These are phyloP conservation scores for Trachymyrmex cornetzi DNA, from an alignment of 1,140 invertebrate genomes.

Conservation along the genomic window DNA sequence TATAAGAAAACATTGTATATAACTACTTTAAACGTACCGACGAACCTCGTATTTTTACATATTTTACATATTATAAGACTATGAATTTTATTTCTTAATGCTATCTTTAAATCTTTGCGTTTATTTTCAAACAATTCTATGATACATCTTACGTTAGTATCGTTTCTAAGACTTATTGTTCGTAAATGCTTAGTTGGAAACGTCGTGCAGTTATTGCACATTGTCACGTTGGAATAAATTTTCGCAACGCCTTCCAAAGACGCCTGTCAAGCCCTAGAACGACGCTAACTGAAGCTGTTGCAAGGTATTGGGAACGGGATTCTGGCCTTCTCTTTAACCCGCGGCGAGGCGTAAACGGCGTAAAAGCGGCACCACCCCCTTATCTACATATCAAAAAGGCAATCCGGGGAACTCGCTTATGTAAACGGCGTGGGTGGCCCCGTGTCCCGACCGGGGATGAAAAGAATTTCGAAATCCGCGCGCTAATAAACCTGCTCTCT, in stretches of 20 bases:
- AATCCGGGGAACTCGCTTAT: slow-evolving; percentile 87
- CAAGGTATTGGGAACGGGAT: slow-evolving; percentile 43
- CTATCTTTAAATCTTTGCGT: neutral
- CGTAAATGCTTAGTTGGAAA: neutral
- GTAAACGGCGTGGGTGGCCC: slow-evolving; percentile 85
- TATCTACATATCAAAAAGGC: slow-evolving; percentile 88
- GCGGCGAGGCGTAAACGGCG: slow-evolving; percentile 83
- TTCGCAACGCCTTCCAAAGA: slow-evolving; percentile 27
- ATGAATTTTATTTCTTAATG: neutral
- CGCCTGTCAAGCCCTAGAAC: slow-evolving; percentile 11
- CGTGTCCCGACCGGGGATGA: slow-evolving; percentile 82
- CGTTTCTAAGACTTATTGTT: neutral
- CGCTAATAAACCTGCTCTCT: slow-evolving; percentile 86
- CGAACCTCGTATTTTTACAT: neutral
- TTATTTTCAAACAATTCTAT: neutral
- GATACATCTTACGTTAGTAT: neutral
- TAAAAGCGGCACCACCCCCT: slow-evolving; percentile 84
- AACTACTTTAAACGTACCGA: neutral
- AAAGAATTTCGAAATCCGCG: slow-evolving; percentile 87
- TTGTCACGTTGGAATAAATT: slow-evolving; percentile 43
- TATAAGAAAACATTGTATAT: neutral
- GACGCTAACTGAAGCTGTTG: slow-evolving; percentile 54
- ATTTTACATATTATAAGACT: neutral
- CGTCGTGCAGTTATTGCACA: slow-evolving; percentile 37
- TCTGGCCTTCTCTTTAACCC: slow-evolving; percentile 62